Base-by-base conservation (phyloP, 2,888 invertebrate genomes). In the Griposia aprilina region DNA sequence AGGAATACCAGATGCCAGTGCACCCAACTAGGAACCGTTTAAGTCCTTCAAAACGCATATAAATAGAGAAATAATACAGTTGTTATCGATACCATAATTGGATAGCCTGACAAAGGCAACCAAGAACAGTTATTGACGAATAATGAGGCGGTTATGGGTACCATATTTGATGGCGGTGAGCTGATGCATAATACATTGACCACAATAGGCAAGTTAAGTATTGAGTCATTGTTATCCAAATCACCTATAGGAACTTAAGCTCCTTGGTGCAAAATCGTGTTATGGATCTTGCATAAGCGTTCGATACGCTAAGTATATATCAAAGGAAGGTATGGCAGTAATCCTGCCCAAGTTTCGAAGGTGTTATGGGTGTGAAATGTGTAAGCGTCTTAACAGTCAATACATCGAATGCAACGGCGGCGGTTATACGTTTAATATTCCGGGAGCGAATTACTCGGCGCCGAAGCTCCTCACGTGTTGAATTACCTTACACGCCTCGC, bases 401-500 rank as follows among this genome's bases (percentile, higher is more conserved):
- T 85, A 78, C 76, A 80, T 80, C 74, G 78, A 85, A 87, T 87
- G 81, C 87, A 87, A 77, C 74, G 75, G 77, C 76, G 81, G 80
- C 81, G 80, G 86, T 87, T 83, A 82, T 69, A 68, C 75, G 84
- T 74, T 90, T 89, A 90, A 87, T 90, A 90, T 90, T 90, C 90
- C 66, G 62, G 72, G 66, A 78, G 84, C 87, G 87, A 86, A 84
- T 86, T 87, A 87, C 89, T 76, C 78, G 88, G 85, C 89, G 88
- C 86, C 88, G 75, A 80, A 75, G 80, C 84, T 76, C 87, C 82
- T 87, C 87, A 88, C 89, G 88, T 90, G 90, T 84, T 85, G 88
- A 89, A 91, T 90, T 89, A 90, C 90, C 88, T 85, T 85, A 87
- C 82, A 84, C 81, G 83, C 82, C 75, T 85, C 78, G 80, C 86